Base-by-base conservation (phyloP, 1,140 invertebrate genomes). In the Berghia stephanieae region DNA sequence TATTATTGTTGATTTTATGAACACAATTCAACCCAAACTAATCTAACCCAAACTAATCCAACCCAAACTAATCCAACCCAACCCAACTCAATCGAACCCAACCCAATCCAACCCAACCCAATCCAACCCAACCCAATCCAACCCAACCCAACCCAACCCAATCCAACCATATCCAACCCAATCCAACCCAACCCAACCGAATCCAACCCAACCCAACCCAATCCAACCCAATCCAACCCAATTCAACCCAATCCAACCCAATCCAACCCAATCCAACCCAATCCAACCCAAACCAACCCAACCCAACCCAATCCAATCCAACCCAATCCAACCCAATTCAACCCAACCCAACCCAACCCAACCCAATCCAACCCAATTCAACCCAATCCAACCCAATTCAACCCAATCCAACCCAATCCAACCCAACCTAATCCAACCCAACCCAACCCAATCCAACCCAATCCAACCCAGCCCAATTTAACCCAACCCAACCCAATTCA, bases 281-380 rank as follows among this genome's bases (percentile, higher is more conserved):
- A 40, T 16, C 67, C 36, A 69, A 40, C 27, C 67, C 36, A 36
- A 40, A 69, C 67, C 36, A 69, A 40, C 27, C 18, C 36, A 69
- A 69, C 38, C 67, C 36, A 38, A 69, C 27, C 67, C 16, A 42
- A 69, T 13, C 67, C 36, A 69, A 69, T 27, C 38, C 36, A 69
- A 69, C 67, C 67, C 67, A 69, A 69, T 38, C 38, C 36, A 69
- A 69, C 67, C 38, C 36, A 69, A 69, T 27, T 27, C 36, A 69
- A 36, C 67, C 67, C 36, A 34, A 34, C 38, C 67, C 13, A 27
- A 34, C 67, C 27, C 8, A 13, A 13, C n/a, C n/a, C n/a, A n/a
- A n/a, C n/a, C n/a, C n/a, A n/a, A n/a, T n/a, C n/a, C n/a, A n/a
- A n/a, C n/a, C n/a, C n/a, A n/a, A n/a, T n/a, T n/a, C n/a, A n/a